Evolutionary conservation across 2,113 vertebrate species (phyloP), one percentile per base, ranked within the genome.

Genomic region (Maccullochella peelii): DNA sequence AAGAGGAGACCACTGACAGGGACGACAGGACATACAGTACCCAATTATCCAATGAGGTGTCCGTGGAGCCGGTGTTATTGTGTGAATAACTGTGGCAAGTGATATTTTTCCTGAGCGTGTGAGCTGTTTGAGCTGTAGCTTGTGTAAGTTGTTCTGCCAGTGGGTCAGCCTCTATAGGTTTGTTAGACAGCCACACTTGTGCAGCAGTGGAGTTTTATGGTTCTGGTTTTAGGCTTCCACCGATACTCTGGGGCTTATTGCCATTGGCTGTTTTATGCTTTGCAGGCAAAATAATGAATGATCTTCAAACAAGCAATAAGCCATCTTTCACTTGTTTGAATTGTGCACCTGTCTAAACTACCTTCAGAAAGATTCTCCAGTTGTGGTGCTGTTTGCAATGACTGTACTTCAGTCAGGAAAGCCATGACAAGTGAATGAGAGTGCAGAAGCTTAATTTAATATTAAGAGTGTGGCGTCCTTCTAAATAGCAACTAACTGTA

Each of bases 21-120:
- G 71, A 75, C 50, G 20, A 70, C 36, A 42, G 78, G 55, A 38
- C 78, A 72, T 36, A 38, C 54, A 55, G 58, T 36, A 61, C 23
- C 84, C 89, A 86, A 86, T 89, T 85, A 89, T 74, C 73, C 80
- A 72, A 50, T 27, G 18, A 58, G 23, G 52, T 84, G 77, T 85
- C 84, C 73, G 69, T 25, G 5, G 49, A 54, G 27, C 59, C 18
- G 3, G 62, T 44, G 30, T 36, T 49, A 49, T 70, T 67, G 14
- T 50, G 73, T 36, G 21, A 21, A 68, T 69, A 83, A 36, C 77
- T 33, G 44, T 70, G 47, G 54, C 71, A 40, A 77, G 63, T 25
- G 65, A 77, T 68, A 5, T 38, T 58, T 63, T 62, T 79, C 61
- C 12, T 47, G n/a, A 16, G 69, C 30, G 70, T 50, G 77, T 75